Evolutionary conservation across 2,888 invertebrate genomes (phyloP).

Genomic region (Drosophila eohydei): DNA sequence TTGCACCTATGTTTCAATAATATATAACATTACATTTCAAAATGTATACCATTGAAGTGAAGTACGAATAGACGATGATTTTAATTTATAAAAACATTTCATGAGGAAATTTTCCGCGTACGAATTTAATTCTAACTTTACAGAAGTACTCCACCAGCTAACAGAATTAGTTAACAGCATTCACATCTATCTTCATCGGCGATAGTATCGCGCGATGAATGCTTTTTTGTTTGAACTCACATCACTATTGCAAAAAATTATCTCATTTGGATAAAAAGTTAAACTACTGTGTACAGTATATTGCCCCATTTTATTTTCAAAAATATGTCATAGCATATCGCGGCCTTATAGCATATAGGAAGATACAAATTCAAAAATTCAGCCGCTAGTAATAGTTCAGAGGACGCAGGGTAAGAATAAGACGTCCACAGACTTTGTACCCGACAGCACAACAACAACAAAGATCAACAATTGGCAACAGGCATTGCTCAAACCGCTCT

Average conservation of each 20-base stretch:
- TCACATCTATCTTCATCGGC: too few relatives aligned
- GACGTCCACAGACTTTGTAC: conserved; percentile 28
- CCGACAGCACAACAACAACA: conserved; percentile 35
- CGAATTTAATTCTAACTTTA: background rate
- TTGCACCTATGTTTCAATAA: background rate
- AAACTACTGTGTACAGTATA: conserved; percentile 2
- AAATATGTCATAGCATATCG: conserved; percentile 13
- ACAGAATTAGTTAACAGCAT: background rate
- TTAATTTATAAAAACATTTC: background rate
- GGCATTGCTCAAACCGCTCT: conserved; percentile 21
- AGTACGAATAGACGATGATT: background rate
- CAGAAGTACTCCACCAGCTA: conserved; percentile 14
- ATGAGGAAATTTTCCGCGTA: background rate
- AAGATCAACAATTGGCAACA: conserved; percentile 14
- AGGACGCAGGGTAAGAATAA: conserved; percentile 36
- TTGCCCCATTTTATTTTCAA: background rate
- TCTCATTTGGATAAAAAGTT: conserved; percentile 13
- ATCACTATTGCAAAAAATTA: conserved; percentile 1
- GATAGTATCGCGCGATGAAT: too few relatives aligned
- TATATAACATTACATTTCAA: conserved; percentile 4
- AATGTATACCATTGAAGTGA: background rate
- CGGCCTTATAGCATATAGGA: background rate
- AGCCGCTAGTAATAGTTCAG: background rate
- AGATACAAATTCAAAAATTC: background rate
- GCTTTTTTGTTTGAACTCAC: too few relatives aligned